These are phyloP conservation scores for Perccottus glenii DNA, from an alignment of 2,113 vertebrate species.

Conservation along the genomic window DNA sequence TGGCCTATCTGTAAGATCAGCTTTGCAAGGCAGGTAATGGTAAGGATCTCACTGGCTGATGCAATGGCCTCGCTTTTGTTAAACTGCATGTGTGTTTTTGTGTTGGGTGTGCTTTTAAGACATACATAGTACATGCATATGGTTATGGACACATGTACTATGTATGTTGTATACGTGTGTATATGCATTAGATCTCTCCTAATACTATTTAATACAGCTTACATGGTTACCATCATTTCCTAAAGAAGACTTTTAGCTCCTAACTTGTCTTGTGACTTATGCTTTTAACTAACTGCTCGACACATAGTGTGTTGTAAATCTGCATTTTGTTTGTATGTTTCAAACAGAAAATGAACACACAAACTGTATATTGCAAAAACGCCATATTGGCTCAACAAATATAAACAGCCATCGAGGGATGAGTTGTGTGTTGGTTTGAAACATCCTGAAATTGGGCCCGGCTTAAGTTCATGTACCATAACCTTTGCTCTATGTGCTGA, in stretches of 20 bases:
- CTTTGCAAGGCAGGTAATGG: conserved; percentile 88
- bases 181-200: conserved; percentile 65
- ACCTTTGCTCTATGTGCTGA: conserved; percentile 15
- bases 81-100: conserved; percentile 45
- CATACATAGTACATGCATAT: conserved; percentile 45
- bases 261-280: conserved; percentile 32
- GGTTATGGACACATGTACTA: conserved; percentile 59
- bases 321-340: neutral
- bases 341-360: conserved; percentile 49
- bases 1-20: conserved; percentile 88
- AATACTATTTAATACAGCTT: conserved; percentile 66
- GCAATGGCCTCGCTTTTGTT: conserved; percentile 59
- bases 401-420: conserved; percentile 40
- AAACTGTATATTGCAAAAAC: conserved; percentile 14
- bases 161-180: conserved; percentile 37
- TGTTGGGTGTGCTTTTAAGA: conserved; percentile 3
- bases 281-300: conserved; percentile 8
- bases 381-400: neutral
- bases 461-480: conserved; percentile 1
- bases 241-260: conserved; percentile 18
- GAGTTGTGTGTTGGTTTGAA: conserved; percentile 26
- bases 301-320: neutral
- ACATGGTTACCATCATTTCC: conserved; percentile 73
- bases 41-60: conserved; percentile 86
- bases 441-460: conserved; percentile 1